Conservation (phyloP, 2,797 vertebrate species). For the Clarias laeviceps region DNA sequence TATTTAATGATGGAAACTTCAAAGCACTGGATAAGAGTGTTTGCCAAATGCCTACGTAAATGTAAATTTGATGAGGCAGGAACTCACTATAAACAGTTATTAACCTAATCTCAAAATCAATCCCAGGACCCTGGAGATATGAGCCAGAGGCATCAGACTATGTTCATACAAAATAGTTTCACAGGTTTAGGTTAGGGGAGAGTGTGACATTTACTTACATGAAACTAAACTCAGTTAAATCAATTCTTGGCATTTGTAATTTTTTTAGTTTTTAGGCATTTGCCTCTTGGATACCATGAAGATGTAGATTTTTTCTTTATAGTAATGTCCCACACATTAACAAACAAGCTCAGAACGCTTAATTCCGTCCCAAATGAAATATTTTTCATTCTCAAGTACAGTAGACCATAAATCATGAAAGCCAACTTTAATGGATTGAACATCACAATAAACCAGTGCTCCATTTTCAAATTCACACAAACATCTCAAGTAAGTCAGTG, state of each 20-base stretch:
- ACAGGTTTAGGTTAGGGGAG: background rate
- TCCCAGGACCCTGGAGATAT: background rate
- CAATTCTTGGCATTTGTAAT: background rate
- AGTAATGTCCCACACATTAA: background rate
- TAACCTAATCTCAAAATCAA: background rate
- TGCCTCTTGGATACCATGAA: background rate
- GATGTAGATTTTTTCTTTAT: background rate
- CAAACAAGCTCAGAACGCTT: background rate
- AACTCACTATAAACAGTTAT: background rate
- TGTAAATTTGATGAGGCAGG: background rate
- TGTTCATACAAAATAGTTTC: background rate
- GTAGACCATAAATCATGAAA: slow-evolving; percentile 22
- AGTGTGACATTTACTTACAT: background rate
- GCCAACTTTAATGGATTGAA: slow-evolving; percentile 55
- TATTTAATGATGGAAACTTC: too few relatives aligned
- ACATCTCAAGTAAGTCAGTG: slow-evolving; percentile 30
- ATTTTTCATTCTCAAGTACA: background rate
- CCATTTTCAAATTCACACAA: slow-evolving; percentile 32
- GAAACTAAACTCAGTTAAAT: background rate
- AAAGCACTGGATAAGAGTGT: too few relatives aligned
- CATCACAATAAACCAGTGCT: slow-evolving; percentile 39
- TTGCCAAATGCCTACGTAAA: too few relatives aligned
- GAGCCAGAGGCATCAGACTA: background rate
- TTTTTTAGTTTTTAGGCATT: background rate
- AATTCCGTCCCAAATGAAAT: too few relatives aligned